Base-by-base conservation (phyloP, 2,888 invertebrate genomes). In the Mythimna albipuncta region DNA sequence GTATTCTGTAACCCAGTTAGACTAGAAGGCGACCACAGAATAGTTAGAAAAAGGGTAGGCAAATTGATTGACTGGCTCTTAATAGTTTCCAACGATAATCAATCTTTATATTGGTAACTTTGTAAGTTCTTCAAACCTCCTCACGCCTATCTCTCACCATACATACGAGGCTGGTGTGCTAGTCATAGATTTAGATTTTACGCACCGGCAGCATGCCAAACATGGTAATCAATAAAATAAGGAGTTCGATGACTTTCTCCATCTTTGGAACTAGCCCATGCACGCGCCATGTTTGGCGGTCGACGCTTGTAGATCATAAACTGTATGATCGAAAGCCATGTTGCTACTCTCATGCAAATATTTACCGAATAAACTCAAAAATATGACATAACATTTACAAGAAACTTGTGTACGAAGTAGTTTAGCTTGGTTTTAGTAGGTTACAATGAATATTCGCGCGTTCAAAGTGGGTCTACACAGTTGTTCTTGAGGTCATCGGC, bases 401-500 rank as follows among this genome's bases (percentile, higher is more conserved):
- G 41, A 54, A 65, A 64, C n/a, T 68, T 71, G 62, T 64, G 26
- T 72, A 62, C 44, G 41, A 21, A 73, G 69, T 71, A 70, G 66
- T 38, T 70, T 70, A 62, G 47, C 59, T 41, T 63, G 68, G 75
- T 52, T 68, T 66, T 19, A 57, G 47, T 19, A 58, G 38, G 64
- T 58, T 41, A 75, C 65, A 64, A 58, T 54, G 65, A 44, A 80
- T 83, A 85, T 84, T 73, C 70, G 69, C 74, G 65, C 44, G 63
- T 84, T 62, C 69, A n/a, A 72, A 74, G 69, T 77, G 67, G 71
- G 58, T 69, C 61, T 75, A 69, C 75, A 66, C 82, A 84, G 69
- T 81, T 79, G 84, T 66, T 81, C 64, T 69, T 66, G 64, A 67
- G 85, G 85, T 85, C 77, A 74, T 67, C 50, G 77, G 35, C 54